These are phyloP conservation scores for Conchocele bisecta DNA, from an alignment of 2,888 invertebrate species.

Conservation along the genomic window DNA sequence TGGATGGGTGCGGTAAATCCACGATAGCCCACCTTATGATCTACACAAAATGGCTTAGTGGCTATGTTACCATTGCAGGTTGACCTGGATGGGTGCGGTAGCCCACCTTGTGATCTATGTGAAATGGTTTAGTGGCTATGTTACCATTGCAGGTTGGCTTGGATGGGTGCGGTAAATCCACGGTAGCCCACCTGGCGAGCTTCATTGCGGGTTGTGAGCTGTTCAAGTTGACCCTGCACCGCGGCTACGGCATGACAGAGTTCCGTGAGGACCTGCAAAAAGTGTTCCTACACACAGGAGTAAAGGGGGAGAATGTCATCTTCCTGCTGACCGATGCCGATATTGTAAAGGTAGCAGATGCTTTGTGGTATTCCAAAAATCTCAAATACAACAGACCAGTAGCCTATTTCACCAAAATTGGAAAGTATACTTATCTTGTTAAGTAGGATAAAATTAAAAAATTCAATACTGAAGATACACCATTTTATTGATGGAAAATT, in stretches of 20 bases:
- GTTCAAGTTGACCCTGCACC: conserved; percentile 79
- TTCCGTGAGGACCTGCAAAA: conserved; percentile 82
- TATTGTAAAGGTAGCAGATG: conserved; percentile 78
- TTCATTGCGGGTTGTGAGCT: conserved; percentile 79
- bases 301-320: conserved; percentile 78
- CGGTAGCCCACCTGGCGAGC: conserved; percentile 79
- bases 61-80: too few species aligned
- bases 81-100: neutral
- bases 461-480: too few species aligned
- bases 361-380: too few species aligned
- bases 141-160: conserved; percentile 74
- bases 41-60: too few species aligned
- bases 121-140: neutral
- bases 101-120: neutral
- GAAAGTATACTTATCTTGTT: too few species aligned
- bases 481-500: too few species aligned
- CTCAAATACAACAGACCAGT: too few species aligned
- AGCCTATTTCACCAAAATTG: too few species aligned
- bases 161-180: conserved; percentile 81
- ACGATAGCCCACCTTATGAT: too few species aligned
- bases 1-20: too few species aligned
- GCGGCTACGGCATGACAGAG: conserved; percentile 77
- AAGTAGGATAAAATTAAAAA: too few species aligned
- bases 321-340: conserved; percentile 81
- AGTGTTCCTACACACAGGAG: conserved; percentile 76